A percentile compares a stretch with the other conserved stretches of the same genome.
Evolutionary conservation across 2,797 vertebrate species (phyloP).

Genomic region (Syngnathus rostellatus): DNA sequence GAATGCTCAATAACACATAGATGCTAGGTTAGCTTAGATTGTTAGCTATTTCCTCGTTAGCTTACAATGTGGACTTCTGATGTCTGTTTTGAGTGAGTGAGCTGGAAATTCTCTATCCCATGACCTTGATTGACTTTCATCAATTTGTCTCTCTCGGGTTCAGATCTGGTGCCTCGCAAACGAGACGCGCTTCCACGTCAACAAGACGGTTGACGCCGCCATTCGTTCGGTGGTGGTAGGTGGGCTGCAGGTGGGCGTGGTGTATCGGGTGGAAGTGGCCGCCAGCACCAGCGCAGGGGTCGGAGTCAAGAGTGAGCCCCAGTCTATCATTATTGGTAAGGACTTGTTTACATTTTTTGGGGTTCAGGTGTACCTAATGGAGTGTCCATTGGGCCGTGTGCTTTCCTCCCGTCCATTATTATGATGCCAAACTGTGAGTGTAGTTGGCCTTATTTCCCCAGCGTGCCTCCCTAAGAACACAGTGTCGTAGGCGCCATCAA

Average conservation of each 20-base stretch:
- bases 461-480: conserved; percentile 60
- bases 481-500: conserved; percentile 27
- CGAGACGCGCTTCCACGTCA: conserved; percentile 95
- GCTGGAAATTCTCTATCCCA: background rate
- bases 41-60: no score
- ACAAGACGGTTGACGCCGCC: conserved; percentile 95
- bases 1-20: no score
- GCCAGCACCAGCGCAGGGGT: conserved; percentile 94
- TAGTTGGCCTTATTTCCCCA: conserved; percentile 67
- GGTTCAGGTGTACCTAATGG: background rate
- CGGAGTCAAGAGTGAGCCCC: conserved; percentile 91
- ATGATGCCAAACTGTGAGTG: background rate
- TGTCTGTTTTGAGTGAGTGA: no score
- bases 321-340: conserved; percentile 88
- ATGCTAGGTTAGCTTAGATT: no score
- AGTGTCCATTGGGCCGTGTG: background rate
- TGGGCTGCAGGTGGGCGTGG: conserved; percentile 88
- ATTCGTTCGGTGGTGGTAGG: conserved; percentile 96
- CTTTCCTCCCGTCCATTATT: background rate
- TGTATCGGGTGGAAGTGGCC: conserved; percentile 91
- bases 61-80: no score
- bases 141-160: conserved; percentile 4
- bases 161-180: conserved; percentile 99
- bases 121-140: background rate
- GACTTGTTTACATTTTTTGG: background rate